Base-by-base conservation (phyloP, 1,140 invertebrate genomes). In the Drusus annulatus region DNA sequence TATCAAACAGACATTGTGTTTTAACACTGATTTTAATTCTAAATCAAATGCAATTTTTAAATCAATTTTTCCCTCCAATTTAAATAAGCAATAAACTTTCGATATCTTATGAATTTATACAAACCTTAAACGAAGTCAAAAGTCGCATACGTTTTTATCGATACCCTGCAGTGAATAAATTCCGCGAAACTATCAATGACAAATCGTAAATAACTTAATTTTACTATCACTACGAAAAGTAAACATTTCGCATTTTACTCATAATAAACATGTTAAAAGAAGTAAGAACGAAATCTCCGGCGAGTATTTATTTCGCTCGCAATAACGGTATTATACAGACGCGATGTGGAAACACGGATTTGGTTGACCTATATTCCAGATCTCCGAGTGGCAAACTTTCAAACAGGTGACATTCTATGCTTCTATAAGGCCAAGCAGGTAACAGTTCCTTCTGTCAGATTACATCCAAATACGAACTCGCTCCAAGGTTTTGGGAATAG, bases 321-420 rank as follows among this genome's bases (percentile, higher is more conserved):
- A 76, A 77, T 68, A 51, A 65, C 76, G 62, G 62, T 63, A 77
- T 56, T 28, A 77, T 62, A 78, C 28, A 60, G 58, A 79, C 45
- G 78, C 78, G 58, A 51, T 73, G 78, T 79, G 58, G 65, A 79
- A 79, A 79, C 60, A 79, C 78, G 78, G 76, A 79, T 79, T 79
- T 74, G 78, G 36, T 79, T 79, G 78, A 79, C 78, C 78, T 79
- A 79, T 79, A 79, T 79, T 79, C 78, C 45, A 74, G 76, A 45
- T 78, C 28, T 74, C 78, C 78, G 36, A 79, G 78, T 79, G 68
- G 78, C 78, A 74, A 79, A 79, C 78, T 79, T 79, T 79, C 78
- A 79, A 79, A 79, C 78, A 79, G 78, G 78, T 79, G 78, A 79
- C 78, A 79, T 79, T 79, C 68, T 78, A 74, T 79, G 78, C 56